A percentile compares a stretch with the other conserved stretches of the same genome.
phyloP scores from a whole-genome alignment of 2,797 vertebrate genomes.

The Oryzias sinensis region DNA sequence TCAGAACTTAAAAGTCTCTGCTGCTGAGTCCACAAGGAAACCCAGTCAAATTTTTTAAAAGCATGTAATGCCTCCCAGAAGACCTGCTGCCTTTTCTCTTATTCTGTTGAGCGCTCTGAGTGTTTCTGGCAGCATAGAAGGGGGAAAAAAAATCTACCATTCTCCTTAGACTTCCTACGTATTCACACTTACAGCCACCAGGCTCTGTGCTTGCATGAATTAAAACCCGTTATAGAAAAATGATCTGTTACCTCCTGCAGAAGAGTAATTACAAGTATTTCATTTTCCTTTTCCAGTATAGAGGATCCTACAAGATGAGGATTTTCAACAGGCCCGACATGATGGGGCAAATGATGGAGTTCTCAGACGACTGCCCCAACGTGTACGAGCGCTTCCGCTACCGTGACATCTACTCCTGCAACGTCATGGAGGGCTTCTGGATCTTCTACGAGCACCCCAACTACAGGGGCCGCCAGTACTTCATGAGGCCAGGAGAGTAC shows the following conservation, averaged over 20 bases:
- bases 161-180: constrained; percentile 32
- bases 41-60: constrained; percentile 68
- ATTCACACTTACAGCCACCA: constrained; percentile 31
- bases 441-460: constrained; percentile 81
- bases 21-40: constrained; percentile 73
- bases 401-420: constrained; percentile 78
- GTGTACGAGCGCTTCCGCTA: constrained; percentile 71
- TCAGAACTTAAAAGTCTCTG: constrained; percentile 64
- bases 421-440: constrained; percentile 80
- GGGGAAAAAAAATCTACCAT: constrained; percentile 33
- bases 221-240: constrained; percentile 20
- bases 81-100: constrained; percentile 65
- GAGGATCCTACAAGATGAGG: constrained; percentile 77
- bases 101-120: constrained; percentile 65
- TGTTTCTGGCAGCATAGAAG: constrained; percentile 56
- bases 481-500: constrained; percentile 79
- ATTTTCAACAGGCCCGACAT: constrained; percentile 78
- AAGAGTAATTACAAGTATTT: constrained; percentile 20
- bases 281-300: constrained; percentile 63
- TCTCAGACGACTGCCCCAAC: constrained; percentile 80
- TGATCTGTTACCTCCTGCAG: constrained; percentile 17
- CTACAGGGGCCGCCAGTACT: constrained; percentile 80
- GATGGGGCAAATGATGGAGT: constrained; percentile 78
- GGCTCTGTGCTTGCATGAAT: constrained; percentile 26
- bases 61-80: constrained; percentile 67